A percentile compares a stretch with the other conserved stretches of the same genome.
Conservation (phyloP, 2,888 invertebrate species). For the Rhopalosiphum nymphaeae region DNA sequence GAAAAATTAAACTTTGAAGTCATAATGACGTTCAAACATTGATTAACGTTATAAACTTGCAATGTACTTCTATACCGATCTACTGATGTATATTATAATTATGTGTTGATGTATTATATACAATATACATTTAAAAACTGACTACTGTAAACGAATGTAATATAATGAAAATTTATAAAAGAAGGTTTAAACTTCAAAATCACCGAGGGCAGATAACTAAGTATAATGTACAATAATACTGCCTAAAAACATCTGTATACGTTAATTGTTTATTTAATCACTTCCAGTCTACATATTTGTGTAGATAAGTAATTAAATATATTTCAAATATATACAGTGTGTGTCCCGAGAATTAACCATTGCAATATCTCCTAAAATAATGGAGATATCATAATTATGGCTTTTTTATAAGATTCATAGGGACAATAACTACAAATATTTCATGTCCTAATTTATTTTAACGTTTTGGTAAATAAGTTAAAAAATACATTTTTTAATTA, state of each 20-base stretch:
- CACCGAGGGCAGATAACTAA: not conserved
- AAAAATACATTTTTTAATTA: no score
- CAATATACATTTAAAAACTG: not conserved
- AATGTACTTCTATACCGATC: not conserved
- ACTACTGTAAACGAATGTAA: not conserved
- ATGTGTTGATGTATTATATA: not conserved
- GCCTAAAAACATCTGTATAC: not conserved
- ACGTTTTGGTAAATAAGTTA: no score
- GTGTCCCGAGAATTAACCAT: no score
- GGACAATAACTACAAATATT: no score
- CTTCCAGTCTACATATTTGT: not conserved
- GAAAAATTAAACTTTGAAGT: not conserved
- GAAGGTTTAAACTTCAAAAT: not conserved
- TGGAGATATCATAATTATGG: no score
- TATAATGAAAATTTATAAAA: not conserved
- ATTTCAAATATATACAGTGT: not conserved
- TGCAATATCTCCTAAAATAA: no score
- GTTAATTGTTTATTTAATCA: not conserved
- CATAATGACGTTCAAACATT: not conserved
- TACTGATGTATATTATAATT: no score
- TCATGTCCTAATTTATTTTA: no score
- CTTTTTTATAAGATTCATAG: no score
- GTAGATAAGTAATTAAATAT: not conserved
- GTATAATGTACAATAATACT: not conserved
- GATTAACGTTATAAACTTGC: not conserved